Evolutionary conservation across 2,888 invertebrate genomes (phyloP), one percentile per base, ranked within the genome.

Genomic region (Protodeltote pygarga): DNA sequence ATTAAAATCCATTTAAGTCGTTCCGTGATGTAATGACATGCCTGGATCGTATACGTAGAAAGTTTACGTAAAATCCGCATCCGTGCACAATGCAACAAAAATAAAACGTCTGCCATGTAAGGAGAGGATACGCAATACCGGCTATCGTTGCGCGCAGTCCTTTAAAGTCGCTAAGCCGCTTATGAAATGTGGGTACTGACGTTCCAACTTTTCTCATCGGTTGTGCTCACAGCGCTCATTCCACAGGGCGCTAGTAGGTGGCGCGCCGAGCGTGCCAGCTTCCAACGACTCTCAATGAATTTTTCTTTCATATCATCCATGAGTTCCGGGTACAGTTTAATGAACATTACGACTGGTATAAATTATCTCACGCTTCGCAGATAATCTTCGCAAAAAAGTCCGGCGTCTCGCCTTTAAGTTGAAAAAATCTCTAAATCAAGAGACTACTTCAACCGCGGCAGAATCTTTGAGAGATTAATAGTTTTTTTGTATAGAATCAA

Each of bases 121-220:
- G 87, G 88, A 54, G 54, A 59, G 49, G 59, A 71, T 67, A 75
- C 79, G 83, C 79, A 81, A 81, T 80, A 79, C 79, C 69, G 72
- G 78, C 82, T 83, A 81, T 85, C 82, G 71, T 71, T 59, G 72
- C 52, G 69, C 58, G 65, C 82, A 79, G 80, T 79, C 87, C 85
- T 88, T 88, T 85, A 85, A 84, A 78, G 85, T 79, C 75, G 73
- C 76, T 80, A 82, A 83, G 82, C 79, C 65, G 83, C 81, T 88
- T 88, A 86, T 83, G 85, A 84, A 86, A 87, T 82, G 83, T 82
- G 81, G 79, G 80, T 73, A 72, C 73, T 68, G 65, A 63, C 60
- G 73, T 68, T 73, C 65, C 65, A 68, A 76, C 78, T 81, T 83
- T 90, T 89, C 88, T 85, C 88, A 88, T 85, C 78, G 79, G 65